Percentiles rank a stretch among this genome's conserved stretches.
phyloP scores from a whole-genome alignment of 2,888 invertebrate genomes.

The Acronicta alni region DNA sequence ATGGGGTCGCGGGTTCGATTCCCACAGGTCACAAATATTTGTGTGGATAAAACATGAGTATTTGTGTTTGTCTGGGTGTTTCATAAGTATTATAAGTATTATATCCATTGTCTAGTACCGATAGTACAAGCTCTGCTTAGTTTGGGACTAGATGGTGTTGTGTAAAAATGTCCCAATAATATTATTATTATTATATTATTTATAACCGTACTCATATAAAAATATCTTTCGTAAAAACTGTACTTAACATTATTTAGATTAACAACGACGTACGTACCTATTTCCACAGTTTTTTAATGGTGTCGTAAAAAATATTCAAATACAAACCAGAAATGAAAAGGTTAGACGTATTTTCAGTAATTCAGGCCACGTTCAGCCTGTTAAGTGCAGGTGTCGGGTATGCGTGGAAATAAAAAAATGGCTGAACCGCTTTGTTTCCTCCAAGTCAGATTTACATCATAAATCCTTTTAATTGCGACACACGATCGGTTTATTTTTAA shows the following conservation, averaged over 20 bases:
- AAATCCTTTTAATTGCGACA: slow-evolving; percentile 58
- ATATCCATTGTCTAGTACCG: too few species aligned
- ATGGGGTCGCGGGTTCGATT: too few species aligned
- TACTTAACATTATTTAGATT: not conserved
- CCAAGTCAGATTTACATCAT: slow-evolving; percentile 57
- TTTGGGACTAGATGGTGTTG: too few species aligned
- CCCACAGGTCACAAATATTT: too few species aligned
- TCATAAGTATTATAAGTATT: too few species aligned
- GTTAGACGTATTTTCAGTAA: slow-evolving; percentile 59
- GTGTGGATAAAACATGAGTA: too few species aligned
- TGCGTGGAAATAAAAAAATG: slow-evolving; percentile 56
- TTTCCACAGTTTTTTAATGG: slow-evolving; percentile 14
- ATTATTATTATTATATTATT: too few species aligned
- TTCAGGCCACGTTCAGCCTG: slow-evolving; percentile 75
- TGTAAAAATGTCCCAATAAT: too few species aligned
- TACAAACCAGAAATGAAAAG: slow-evolving; percentile 53
- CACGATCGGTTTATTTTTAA: slow-evolving; percentile 44
- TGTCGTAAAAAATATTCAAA: slow-evolving; percentile 40
- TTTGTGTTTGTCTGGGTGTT: too few species aligned
- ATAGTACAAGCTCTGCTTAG: too few species aligned
- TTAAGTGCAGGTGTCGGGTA: slow-evolving; percentile 78
- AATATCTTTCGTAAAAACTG: not conserved
- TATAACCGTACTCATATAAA: too few species aligned
- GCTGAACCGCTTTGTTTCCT: slow-evolving; percentile 54
- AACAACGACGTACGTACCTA: slow-evolving; percentile 4